Percentiles rank a stretch among this genome's conserved stretches.
These are phyloP conservation scores for Polypedilum pembai DNA, from an alignment of 1,140 invertebrate genomes.

Conservation along the genomic window DNA sequence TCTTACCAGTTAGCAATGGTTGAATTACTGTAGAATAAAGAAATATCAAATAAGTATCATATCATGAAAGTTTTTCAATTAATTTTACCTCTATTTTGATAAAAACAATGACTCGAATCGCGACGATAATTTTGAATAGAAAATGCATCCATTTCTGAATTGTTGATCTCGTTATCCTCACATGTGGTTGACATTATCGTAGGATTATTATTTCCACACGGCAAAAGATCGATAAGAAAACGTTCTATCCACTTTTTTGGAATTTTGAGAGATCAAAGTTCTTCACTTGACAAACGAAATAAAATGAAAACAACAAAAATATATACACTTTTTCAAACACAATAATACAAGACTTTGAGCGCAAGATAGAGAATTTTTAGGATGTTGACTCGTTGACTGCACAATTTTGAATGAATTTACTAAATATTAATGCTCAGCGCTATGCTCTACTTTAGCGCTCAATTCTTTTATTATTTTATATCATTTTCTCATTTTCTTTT, in stretches of 20 bases:
- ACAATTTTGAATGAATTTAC: background rate
- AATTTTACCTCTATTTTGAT: constrained; percentile 25
- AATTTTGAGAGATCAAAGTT: constrained; percentile 22
- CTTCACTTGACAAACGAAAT: background rate
- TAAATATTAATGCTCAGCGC: background rate
- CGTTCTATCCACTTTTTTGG: constrained; percentile 21
- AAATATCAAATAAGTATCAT: background rate
- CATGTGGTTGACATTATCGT: background rate
- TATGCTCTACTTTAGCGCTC: background rate
- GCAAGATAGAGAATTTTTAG: background rate
- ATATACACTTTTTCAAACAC: background rate
- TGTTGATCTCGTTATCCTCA: background rate
- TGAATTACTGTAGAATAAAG: constrained; percentile 56
- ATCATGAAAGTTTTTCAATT: background rate
- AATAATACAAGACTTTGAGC: background rate
- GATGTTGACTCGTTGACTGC: background rate
- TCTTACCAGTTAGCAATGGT: constrained; percentile 64
- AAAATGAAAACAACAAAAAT: background rate
- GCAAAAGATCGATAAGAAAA: background rate
- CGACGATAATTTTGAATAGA: background rate
- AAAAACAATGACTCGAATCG: background rate
- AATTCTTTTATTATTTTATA: background rate
- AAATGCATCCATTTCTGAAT: background rate
- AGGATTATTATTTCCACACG: constrained; percentile 14
- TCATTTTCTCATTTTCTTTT: background rate